Percentiles rank a stretch among this genome's conserved stretches.
Conservation (phyloP, 1,140 invertebrate species). For the Ceratosolen fusciceps region DNA sequence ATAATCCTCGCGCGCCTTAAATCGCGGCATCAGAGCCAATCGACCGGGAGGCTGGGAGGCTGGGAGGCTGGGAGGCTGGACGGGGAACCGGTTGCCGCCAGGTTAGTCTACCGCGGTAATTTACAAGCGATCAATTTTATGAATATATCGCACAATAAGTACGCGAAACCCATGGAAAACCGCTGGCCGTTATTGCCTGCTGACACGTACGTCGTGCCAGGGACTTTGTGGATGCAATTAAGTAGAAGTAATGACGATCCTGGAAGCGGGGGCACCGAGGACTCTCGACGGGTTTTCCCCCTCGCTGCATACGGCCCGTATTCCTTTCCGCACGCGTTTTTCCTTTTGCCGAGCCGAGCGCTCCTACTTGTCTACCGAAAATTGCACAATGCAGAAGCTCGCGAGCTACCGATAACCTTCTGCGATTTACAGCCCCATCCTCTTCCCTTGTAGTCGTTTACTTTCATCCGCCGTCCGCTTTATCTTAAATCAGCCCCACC, state of each 20-base stretch:
- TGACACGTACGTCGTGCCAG: slow-evolving; percentile 34
- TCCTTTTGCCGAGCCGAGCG: neutral
- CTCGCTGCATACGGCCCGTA: neutral
- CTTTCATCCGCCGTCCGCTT: neutral
- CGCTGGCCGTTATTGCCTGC: slow-evolving; percentile 36
- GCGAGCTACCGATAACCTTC: neutral
- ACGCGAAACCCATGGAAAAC: slow-evolving; percentile 15
- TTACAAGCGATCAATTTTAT: slow-evolving; percentile 36
- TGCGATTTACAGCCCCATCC: neutral
- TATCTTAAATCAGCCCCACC: neutral
- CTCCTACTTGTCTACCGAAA: neutral
- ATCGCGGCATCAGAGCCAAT: slow-evolving; percentile 13
- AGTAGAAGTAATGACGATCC: slow-evolving; percentile 28
- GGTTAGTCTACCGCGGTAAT: neutral
- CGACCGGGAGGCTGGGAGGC: too few relatives aligned
- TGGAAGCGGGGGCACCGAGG: neutral
- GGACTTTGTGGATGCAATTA: slow-evolving; percentile 40
- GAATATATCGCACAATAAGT: slow-evolving; percentile 44
- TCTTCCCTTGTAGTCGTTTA: neutral
- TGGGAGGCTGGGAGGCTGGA: too few relatives aligned
- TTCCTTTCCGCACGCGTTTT: neutral
- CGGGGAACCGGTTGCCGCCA: slow-evolving; percentile 5
- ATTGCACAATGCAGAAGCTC: neutral
- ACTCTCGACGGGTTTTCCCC: neutral
- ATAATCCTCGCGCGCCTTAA: slow-evolving; percentile 1